Base-by-base conservation (phyloP, 2,888 invertebrate species). In the Hydrotaea diabolus region DNA sequence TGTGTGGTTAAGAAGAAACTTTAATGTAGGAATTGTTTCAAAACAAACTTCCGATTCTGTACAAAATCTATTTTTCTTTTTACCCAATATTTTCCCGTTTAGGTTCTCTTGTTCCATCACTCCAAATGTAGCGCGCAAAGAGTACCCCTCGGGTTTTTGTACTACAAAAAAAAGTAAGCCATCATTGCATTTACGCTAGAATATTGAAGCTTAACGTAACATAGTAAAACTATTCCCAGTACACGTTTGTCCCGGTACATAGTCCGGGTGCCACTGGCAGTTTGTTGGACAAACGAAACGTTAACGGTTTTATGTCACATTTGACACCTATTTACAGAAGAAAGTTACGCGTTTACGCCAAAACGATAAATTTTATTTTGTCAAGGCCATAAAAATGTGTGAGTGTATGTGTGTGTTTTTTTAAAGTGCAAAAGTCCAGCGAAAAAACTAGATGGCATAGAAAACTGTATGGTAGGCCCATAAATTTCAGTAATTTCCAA, bases 261-360 rank as follows among this genome's bases (percentile, higher is more conserved):
- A 39, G 7, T 21, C 21, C 13, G 9, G 19, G 55, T 11, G 23
- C 15, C 46, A 23, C 5, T 21, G 23, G 23, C 23, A 69, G 69
- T 69, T 69, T 15, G 13, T 21, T n/a, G 69, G 23, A 23, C 39
- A 76, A 69, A 80, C 62, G n/a, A 79, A 81, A 85, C 77, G 77
- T 85, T 79, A 82, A 85, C 85, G 85, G 82, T 82, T 82, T 85
- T 82, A 80, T 80, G 82, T 85, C 82, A 82, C 77, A 84, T 85
- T 82, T 85, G 82, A 79, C 85, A 85, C 85, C 82, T 82, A 82
- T 82, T 77, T 43, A 23, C 43, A 74, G 64, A 76, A 81, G 76
- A 76, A 59, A 39, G 17, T 26, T 79, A 76, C 77, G 84, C 85
- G 36, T 82, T 82, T 76, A 73, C 81, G 79, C 82, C 64, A 82